phyloP scores from a whole-genome alignment of 2,888 invertebrate genomes.

The Amaurobius ferox region DNA sequence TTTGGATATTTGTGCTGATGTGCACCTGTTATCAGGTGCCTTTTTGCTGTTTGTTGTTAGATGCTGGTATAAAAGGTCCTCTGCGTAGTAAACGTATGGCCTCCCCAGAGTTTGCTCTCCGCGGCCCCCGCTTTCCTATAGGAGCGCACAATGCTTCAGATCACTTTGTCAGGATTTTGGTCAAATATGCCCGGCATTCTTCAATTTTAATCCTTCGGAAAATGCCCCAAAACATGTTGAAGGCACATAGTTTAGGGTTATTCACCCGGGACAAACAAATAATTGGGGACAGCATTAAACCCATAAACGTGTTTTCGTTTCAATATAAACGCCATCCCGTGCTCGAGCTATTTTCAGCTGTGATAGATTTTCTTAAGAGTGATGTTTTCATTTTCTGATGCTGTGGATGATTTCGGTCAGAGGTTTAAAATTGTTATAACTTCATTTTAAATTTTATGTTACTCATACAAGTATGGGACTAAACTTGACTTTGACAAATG shows the following conservation, averaged over 20 bases:
- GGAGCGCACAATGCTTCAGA: slow-evolving; percentile 13
- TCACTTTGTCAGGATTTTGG: slow-evolving; percentile 60
- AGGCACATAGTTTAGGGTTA: slow-evolving; percentile 35
- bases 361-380: background rate
- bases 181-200: slow-evolving; percentile 47
- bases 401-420: too few species aligned
- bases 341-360: background rate
- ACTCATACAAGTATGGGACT: too few species aligned
- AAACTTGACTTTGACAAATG: too few species aligned
- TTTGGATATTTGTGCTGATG: slow-evolving; percentile 23
- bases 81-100: slow-evolving; percentile 31
- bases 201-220: slow-evolving; percentile 40
- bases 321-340: background rate
- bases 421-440: too few species aligned
- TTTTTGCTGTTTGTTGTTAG: slow-evolving; percentile 41
- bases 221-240: slow-evolving; percentile 48
- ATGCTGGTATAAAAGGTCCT: slow-evolving; percentile 29
- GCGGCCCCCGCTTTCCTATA: slow-evolving; percentile 5
- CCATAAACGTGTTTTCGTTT: slow-evolving; percentile 3
- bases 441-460: too few species aligned
- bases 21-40: slow-evolving; percentile 56
- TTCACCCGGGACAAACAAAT: slow-evolving; percentile 45
- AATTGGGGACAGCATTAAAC: slow-evolving; percentile 19
- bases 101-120: slow-evolving; percentile 26
- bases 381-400: slow-evolving; percentile 11